Evolutionary conservation across 35 echinoderm and acorn worm genomes (phyloP).

Genomic region (Stichopus chloronotus): DNA sequence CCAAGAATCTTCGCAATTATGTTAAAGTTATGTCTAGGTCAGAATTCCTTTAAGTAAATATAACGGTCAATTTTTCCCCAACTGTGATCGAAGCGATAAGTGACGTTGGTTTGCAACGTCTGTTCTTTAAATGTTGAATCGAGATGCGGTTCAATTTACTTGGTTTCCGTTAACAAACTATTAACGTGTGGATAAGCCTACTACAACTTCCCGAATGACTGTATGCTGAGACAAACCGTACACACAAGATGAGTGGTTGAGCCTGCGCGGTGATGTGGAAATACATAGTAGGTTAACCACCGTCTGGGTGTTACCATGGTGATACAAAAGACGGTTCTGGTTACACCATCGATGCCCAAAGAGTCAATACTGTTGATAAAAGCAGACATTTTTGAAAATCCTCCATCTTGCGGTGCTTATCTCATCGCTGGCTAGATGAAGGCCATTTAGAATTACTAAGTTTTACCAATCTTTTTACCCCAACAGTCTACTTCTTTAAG

Average conservation of each 20-base stretch:
- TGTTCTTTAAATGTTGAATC: background rate
- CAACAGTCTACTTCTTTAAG: too few relatives aligned
- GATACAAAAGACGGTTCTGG: background rate
- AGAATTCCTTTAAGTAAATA: too few relatives aligned
- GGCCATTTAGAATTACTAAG: too few relatives aligned
- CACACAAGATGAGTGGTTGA: background rate
- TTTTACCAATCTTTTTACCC: too few relatives aligned
- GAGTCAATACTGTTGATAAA: too few relatives aligned
- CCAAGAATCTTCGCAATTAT: too few relatives aligned
- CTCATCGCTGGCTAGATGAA: too few relatives aligned
- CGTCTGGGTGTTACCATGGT: background rate
- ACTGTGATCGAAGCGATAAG: background rate
- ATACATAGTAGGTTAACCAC: conserved; percentile 1
- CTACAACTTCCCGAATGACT: conserved; percentile 37
- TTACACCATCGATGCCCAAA: too few relatives aligned
- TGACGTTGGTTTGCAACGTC: background rate
- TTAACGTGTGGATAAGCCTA: background rate
- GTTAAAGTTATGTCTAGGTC: too few relatives aligned
- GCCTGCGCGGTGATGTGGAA: background rate
- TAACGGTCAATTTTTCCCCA: too few relatives aligned
- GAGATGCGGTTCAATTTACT: background rate
- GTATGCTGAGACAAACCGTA: background rate
- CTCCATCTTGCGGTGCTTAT: too few relatives aligned
- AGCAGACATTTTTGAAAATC: too few relatives aligned
- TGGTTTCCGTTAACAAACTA: conserved; percentile 40